phyloP scores from a whole-genome alignment of 2,888 invertebrate genomes.

The Campoplex nolae region DNA sequence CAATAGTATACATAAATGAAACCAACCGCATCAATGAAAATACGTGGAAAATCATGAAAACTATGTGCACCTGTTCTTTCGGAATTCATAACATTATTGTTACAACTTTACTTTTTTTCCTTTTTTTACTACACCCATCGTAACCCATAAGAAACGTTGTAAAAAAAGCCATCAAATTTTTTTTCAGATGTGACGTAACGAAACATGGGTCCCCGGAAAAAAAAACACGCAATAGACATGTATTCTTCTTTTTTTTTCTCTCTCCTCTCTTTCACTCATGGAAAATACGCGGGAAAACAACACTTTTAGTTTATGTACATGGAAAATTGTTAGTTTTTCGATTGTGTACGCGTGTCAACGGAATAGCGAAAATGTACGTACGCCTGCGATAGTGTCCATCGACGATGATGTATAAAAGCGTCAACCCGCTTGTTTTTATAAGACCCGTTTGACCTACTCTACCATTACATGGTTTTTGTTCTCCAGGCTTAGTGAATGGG shows the following conservation, averaged over 20 bases:
- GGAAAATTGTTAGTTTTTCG: constrained; percentile 1
- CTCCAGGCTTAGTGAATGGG: neutral
- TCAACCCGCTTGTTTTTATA: constrained; percentile 31
- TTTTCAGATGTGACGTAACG: neutral
- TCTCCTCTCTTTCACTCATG: neutral
- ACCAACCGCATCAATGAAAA: neutral
- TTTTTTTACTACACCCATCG: neutral
- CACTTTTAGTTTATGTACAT: neutral
- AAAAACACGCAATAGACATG: neutral
- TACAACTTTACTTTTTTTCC: neutral
- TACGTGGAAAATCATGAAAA: neutral
- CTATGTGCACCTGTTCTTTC: neutral
- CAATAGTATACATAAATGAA: neutral
- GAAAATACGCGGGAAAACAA: constrained; percentile 16
- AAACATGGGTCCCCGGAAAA: neutral
- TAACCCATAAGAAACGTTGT: neutral
- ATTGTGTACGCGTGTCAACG: constrained; percentile 1
- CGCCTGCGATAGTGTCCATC: constrained; percentile 26
- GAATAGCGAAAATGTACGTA: constrained; percentile 7
- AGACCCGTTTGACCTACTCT: constrained; percentile 48
- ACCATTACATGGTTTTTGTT: constrained; percentile 39
- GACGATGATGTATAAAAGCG: constrained; percentile 37
- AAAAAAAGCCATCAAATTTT: neutral
- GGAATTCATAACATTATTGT: neutral
- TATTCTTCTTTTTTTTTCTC: neutral